A percentile compares a stretch with the other conserved stretches of the same genome.
Conservation (phyloP, 2,797 vertebrate genomes). For the Tokudaia tokunoshimensis region DNA sequence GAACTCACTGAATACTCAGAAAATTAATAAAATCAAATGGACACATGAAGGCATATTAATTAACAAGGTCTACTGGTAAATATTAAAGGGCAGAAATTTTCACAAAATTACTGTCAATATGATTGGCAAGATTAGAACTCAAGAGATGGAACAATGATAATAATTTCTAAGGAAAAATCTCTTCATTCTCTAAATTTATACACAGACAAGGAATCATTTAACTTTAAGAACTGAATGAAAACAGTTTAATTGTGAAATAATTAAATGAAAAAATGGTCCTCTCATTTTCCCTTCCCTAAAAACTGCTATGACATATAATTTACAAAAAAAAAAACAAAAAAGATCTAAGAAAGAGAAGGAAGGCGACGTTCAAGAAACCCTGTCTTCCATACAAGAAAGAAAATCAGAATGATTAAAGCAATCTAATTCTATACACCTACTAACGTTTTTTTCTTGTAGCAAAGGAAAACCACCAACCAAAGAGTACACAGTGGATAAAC, state of each 20-base stretch:
- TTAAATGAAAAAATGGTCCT: not conserved
- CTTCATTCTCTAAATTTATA: slow-evolving; percentile 16
- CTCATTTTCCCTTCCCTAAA: not conserved
- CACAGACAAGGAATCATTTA: not conserved
- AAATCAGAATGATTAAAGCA: not conserved
- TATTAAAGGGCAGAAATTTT: not conserved
- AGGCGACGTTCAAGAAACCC: not conserved
- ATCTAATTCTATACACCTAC: not conserved
- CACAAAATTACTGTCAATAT: not conserved
- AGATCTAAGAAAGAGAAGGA: not conserved
- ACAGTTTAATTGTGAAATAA: not conserved
- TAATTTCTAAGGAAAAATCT: slow-evolving; percentile 12
- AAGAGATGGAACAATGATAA: not conserved
- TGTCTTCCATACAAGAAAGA: not conserved
- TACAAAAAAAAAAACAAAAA: too few species aligned
- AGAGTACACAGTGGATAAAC: too few species aligned
- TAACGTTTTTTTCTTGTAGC: not conserved
- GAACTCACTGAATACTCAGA: not conserved
- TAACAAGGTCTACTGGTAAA: not conserved
- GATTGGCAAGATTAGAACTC: not conserved
- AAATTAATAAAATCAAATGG: not conserved
- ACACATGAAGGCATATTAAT: not conserved
- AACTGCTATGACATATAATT: not conserved
- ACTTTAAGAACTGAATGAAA: not conserved
- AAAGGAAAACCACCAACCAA: not conserved